phyloP scores from a whole-genome alignment of 2,888 invertebrate genomes.

The Rosalia funebris region DNA sequence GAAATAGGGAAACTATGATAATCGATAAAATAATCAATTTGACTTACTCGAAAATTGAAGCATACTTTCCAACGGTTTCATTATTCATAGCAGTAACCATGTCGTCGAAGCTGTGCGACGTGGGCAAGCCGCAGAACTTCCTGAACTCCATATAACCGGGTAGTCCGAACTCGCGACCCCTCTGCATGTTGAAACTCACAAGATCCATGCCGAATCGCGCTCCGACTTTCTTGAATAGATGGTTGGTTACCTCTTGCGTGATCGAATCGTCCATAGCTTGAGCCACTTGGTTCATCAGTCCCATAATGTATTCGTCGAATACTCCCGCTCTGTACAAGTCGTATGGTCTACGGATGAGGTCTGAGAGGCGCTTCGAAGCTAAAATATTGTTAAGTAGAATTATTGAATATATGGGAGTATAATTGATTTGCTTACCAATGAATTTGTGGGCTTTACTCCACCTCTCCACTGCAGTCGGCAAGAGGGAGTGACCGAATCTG shows the following conservation, averaged over 20 bases:
- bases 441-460: conserved; percentile 97
- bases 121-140: conserved; percentile 88
- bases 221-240: conserved; percentile 84
- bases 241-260: conserved; percentile 90
- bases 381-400: conserved; percentile 49
- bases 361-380: conserved; percentile 90
- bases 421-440: conserved; percentile 83
- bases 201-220: conserved; percentile 87
- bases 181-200: conserved; percentile 92
- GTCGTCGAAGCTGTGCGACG: conserved; percentile 80
- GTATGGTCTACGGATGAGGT: conserved; percentile 88
- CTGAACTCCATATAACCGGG: conserved; percentile 94
- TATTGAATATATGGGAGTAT: conserved; percentile 16
- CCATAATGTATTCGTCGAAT: conserved; percentile 92
- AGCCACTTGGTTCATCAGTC: conserved; percentile 92
- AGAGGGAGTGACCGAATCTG: conserved; percentile 88
- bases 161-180: conserved; percentile 90
- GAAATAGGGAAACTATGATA: too few relatives aligned
- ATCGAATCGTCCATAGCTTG: conserved; percentile 96
- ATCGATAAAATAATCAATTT: too few relatives aligned
- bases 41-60: conserved; percentile 84
- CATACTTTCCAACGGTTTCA: conserved; percentile 83
- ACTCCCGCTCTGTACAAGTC: conserved; percentile 91
- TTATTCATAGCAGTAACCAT: conserved; percentile 90
- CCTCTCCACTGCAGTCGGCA: conserved; percentile 90